Evolutionary conservation across 2,888 invertebrate species (phyloP).

Genomic region (Netelia melanura): DNA sequence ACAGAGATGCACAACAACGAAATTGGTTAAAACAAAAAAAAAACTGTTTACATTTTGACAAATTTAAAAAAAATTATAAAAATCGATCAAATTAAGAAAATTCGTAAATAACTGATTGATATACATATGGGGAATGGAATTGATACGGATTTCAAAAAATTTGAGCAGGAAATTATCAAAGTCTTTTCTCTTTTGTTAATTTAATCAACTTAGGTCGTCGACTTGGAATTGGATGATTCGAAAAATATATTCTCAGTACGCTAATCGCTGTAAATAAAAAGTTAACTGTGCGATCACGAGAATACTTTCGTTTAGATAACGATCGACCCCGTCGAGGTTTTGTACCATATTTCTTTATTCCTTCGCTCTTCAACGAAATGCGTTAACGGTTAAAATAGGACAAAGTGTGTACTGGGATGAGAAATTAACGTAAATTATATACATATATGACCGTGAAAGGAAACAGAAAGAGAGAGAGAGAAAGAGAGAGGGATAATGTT

Average conservation of each 20-base stretch:
- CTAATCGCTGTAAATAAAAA: conserved; percentile 20
- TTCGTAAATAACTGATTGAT: background rate
- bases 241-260: background rate
- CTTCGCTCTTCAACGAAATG: conserved; percentile 27
- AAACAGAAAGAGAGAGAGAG: conserved; percentile 37
- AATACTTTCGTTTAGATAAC: conserved; percentile 40
- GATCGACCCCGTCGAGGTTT: conserved; percentile 45
- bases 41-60: too few species aligned
- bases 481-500: conserved; percentile 50
- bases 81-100: background rate
- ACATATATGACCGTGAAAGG: conserved; percentile 34
- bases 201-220: background rate
- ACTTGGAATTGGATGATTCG: background rate
- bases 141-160: background rate
- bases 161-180: background rate
- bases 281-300: background rate
- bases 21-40: too few species aligned
- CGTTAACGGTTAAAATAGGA: conserved; percentile 56
- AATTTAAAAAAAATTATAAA: too few species aligned
- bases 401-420: conserved; percentile 45
- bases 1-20: background rate
- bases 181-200: background rate
- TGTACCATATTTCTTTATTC: conserved; percentile 26
- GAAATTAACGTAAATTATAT: conserved; percentile 52
- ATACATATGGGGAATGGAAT: background rate